phyloP scores from a whole-genome alignment of 2,888 invertebrate species.

The Plutella xylostella region DNA sequence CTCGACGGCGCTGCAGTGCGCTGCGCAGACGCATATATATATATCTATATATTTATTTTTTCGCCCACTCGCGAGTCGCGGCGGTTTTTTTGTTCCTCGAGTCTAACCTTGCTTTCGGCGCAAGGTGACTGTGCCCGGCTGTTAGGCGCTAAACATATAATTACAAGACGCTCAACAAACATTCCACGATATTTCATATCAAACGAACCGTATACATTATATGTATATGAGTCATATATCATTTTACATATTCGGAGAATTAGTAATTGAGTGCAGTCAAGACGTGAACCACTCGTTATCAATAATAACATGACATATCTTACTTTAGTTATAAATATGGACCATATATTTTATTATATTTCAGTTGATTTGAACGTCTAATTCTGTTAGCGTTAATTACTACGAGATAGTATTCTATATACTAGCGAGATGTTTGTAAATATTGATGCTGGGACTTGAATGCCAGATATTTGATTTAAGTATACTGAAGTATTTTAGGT shows the following conservation, averaged over 20 bases:
- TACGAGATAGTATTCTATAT: neutral
- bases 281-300: neutral
- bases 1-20: slow-evolving; percentile 5
- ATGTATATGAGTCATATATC: no score
- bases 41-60: slow-evolving; percentile 27
- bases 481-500: slow-evolving; percentile 1
- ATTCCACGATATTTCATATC: slow-evolving; percentile 38
- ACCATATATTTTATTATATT: slow-evolving; percentile 25
- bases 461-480: slow-evolving; percentile 36
- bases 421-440: slow-evolving; percentile 28
- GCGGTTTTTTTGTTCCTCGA: slow-evolving; percentile 53
- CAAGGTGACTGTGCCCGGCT: slow-evolving; percentile 68
- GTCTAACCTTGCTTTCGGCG: slow-evolving; percentile 57
- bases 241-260: slow-evolving; percentile 39
- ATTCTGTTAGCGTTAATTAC: neutral
- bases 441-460: slow-evolving; percentile 35
- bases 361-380: slow-evolving; percentile 36
- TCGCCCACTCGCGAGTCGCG: slow-evolving; percentile 27
- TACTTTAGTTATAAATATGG: slow-evolving; percentile 31
- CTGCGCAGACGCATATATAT: slow-evolving; percentile 34
- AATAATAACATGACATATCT: slow-evolving; percentile 17
- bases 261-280: slow-evolving; percentile 7
- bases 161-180: slow-evolving; percentile 55
- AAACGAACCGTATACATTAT: no score
- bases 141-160: slow-evolving; percentile 60